phyloP scores from a whole-genome alignment of 1,140 invertebrate species.

The Ceratosolen solmsi region DNA sequence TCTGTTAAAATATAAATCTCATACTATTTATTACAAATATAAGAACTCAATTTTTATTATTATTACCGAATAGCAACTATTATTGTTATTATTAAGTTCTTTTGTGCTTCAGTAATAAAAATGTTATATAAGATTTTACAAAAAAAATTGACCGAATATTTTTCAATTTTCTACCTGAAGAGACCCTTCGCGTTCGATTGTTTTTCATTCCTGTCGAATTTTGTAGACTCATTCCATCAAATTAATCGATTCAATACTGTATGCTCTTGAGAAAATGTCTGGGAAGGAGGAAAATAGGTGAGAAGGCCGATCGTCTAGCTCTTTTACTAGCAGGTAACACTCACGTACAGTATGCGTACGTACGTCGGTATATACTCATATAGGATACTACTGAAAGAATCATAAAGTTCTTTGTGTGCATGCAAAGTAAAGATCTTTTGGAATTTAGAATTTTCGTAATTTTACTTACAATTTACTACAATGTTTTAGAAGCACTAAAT shows the following conservation, averaged over 20 bases:
- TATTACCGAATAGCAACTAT: too few relatives aligned
- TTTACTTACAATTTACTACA: background rate
- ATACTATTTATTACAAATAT: too few relatives aligned
- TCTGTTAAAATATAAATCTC: too few relatives aligned
- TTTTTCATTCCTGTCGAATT: background rate
- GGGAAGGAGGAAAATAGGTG: constrained; percentile 10
- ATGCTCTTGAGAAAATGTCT: constrained; percentile 22
- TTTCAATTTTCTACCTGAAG: too few relatives aligned
- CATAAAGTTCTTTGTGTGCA: background rate
- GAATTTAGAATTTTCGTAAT: background rate
- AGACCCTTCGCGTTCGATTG: too few relatives aligned
- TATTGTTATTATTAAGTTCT: too few relatives aligned
- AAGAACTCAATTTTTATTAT: too few relatives aligned
- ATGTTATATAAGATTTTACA: too few relatives aligned
- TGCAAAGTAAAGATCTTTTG: background rate
- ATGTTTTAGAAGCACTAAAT: background rate
- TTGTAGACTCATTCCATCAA: background rate
- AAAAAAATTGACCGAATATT: too few relatives aligned
- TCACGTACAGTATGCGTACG: background rate
- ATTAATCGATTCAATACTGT: constrained; percentile 9
- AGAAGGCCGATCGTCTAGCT: constrained; percentile 43
- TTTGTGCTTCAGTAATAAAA: too few relatives aligned
- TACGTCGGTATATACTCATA: too few relatives aligned
- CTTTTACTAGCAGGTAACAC: too few relatives aligned
- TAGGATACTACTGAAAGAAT: background rate